Evolutionary conservation across 1,140 invertebrate species (phyloP).

Genomic region (Panulirus ornatus): DNA sequence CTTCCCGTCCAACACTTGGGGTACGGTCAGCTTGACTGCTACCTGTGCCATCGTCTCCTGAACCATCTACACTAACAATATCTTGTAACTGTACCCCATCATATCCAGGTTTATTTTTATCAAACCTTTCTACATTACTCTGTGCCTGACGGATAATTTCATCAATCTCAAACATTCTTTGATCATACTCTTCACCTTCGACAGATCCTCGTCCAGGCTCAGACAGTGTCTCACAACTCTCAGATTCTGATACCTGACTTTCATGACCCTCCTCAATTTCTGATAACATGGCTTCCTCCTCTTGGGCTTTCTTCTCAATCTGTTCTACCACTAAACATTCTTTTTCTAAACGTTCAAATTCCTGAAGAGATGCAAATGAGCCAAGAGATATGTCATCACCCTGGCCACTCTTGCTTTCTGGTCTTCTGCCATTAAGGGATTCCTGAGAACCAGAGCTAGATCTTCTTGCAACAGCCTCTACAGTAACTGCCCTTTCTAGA

Average conservation of each 20-base stretch:
- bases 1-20: conserved; percentile 71
- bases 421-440: conserved; percentile 73
- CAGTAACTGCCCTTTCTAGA: conserved; percentile 86
- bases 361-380: conserved; percentile 92
- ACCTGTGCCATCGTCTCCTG: conserved; percentile 73
- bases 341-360: conserved; percentile 94
- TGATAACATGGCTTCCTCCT: conserved; percentile 88
- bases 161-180: conserved; percentile 86
- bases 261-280: conserved; percentile 85
- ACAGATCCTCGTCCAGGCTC: conserved; percentile 79
- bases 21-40: conserved; percentile 70
- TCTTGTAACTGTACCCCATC: conserved; percentile 76
- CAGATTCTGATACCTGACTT: conserved; percentile 83
- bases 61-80: conserved; percentile 77
- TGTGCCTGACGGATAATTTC: conserved; percentile 86
- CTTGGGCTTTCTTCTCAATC: conserved; percentile 89
- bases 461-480: conserved; percentile 66
- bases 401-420: conserved; percentile 79
- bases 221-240: conserved; percentile 85
- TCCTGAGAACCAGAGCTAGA: conserved; percentile 75
- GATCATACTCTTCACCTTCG: conserved; percentile 83
- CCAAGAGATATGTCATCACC: conserved; percentile 95
- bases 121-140: conserved; percentile 84
- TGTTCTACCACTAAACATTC: conserved; percentile 90
- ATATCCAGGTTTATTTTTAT: conserved; percentile 76